Evolutionary conservation across 1,140 invertebrate genomes (phyloP).

Genomic region (Homarus americanus): DNA sequence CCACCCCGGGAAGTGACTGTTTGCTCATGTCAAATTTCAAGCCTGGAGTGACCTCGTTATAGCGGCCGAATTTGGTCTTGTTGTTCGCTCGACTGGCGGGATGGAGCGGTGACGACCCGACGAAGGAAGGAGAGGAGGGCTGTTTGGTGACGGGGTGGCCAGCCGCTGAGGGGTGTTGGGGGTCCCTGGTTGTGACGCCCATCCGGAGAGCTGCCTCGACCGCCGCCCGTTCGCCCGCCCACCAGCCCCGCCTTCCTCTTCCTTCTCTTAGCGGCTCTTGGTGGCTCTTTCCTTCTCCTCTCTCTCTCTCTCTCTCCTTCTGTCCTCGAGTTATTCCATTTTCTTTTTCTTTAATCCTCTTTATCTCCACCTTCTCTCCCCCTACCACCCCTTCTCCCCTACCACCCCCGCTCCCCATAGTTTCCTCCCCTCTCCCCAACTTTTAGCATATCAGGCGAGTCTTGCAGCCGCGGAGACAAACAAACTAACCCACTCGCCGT

Average conservation of each 20-base stretch:
- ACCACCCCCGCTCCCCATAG: not conserved
- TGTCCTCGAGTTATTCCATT: no score
- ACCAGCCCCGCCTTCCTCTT: not conserved
- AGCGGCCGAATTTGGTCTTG: conserved; percentile 29
- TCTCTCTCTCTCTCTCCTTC: conserved; percentile 14
- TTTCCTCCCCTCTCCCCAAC: not conserved
- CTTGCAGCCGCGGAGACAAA: no score
- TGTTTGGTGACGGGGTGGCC: not conserved
- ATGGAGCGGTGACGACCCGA: not conserved
- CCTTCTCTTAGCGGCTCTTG: not conserved
- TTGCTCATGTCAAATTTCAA: conserved; percentile 71
- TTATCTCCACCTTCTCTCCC: not conserved
- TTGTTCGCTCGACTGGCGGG: not conserved
- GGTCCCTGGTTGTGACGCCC: not conserved
- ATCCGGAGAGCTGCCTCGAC: not conserved
- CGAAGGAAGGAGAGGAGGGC: not conserved
- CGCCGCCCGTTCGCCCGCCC: not conserved
- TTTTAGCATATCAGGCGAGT: no score
- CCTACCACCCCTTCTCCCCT: not conserved
- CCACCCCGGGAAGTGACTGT: conserved; percentile 60
- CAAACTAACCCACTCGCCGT: no score
- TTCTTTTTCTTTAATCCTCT: not conserved
- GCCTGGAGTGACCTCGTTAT: conserved; percentile 65
- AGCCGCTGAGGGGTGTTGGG: not conserved
- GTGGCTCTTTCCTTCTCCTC: not conserved